phyloP scores from a whole-genome alignment of 2,113 vertebrate species.

The Eubucco bourcierii region DNA sequence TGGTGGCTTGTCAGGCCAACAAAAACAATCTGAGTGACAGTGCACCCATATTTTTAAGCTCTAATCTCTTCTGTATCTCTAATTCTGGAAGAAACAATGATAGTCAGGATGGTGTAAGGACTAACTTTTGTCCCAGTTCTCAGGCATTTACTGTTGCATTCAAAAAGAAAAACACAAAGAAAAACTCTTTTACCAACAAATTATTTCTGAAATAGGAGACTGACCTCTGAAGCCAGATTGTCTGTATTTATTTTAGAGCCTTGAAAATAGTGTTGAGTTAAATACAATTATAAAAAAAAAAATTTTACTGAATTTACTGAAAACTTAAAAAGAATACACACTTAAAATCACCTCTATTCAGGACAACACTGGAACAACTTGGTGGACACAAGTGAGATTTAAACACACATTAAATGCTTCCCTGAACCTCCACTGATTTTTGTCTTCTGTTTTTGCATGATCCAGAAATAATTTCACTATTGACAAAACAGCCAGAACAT shows the following conservation, averaged over 20 bases:
- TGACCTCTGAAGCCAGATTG: not conserved
- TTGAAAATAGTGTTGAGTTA: not conserved
- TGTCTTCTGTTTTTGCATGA: not conserved
- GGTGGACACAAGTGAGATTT: not conserved
- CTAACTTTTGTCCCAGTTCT: constrained; percentile 25
- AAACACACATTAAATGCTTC: not conserved
- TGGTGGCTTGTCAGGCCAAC: constrained; percentile 15
- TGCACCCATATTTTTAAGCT: not conserved
- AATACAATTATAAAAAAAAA: not conserved
- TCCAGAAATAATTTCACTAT: not conserved
- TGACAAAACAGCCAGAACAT: not conserved
- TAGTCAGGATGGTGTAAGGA: constrained; percentile 6
- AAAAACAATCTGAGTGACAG: constrained; percentile 7
- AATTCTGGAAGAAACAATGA: not conserved
- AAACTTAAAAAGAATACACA: not conserved
- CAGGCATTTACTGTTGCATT: not conserved
- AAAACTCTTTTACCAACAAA: not conserved
- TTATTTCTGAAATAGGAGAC: constrained; percentile 1
- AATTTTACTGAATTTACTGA: not conserved
- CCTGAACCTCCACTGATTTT: not conserved
- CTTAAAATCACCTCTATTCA: not conserved
- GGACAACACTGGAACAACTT: not conserved
- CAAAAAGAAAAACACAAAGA: not conserved
- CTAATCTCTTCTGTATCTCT: not conserved
- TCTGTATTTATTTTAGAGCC: constrained; percentile 5